phyloP scores from a whole-genome alignment of 2,888 invertebrate species.

The Cyclophora punctaria region DNA sequence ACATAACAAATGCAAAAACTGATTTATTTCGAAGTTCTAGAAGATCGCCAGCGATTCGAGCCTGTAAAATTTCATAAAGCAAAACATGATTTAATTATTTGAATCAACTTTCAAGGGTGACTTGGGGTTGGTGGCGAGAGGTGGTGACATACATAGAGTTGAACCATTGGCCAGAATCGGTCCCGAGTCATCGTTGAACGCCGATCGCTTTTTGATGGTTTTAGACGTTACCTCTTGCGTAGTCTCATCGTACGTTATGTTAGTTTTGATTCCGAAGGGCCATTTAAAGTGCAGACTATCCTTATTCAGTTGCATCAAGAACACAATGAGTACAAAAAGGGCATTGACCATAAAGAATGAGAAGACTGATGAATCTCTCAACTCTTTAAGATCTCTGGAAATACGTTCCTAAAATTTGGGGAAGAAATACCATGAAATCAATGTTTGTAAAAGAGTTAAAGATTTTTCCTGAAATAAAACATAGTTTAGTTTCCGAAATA shows the following conservation, averaged over 20 bases:
- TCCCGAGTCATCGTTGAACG: slow-evolving; percentile 70
- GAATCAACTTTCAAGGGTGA: slow-evolving; percentile 75
- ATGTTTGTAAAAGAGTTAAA: slow-evolving; percentile 16
- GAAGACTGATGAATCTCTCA: slow-evolving; percentile 96
- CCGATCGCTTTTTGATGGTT: slow-evolving; percentile 53
- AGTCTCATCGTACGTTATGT: slow-evolving; percentile 92
- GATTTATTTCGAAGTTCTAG: slow-evolving; percentile 97
- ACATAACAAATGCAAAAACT: slow-evolving; percentile 98
- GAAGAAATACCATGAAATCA: slow-evolving; percentile 36
- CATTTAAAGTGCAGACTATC: slow-evolving; percentile 96
- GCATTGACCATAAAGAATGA: slow-evolving; percentile 99
- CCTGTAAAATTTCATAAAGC: slow-evolving; percentile 80
- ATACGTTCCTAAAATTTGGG: slow-evolving; percentile 88
- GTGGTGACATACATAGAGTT: too few relatives aligned
- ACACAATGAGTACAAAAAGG: slow-evolving; percentile 98
- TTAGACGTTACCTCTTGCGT: slow-evolving; percentile 91
- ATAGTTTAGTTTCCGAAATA: too few relatives aligned
- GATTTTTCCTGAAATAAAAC: slow-evolving; percentile 34
- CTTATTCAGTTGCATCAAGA: slow-evolving; percentile 98
- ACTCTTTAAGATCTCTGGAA: slow-evolving; percentile 91
- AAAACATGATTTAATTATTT: slow-evolving; percentile 45
- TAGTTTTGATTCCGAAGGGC: slow-evolving; percentile 96
- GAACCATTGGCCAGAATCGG: slow-evolving; percentile 7
- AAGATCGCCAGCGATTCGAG: slow-evolving; percentile 91
- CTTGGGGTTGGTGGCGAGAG: slow-evolving; percentile 38